A percentile compares a stretch with the other conserved stretches of the same genome.
These are phyloP conservation scores for Drosophila yakuba DNA, from an alignment of 1,140 invertebrate species.

Conservation along the genomic window DNA sequence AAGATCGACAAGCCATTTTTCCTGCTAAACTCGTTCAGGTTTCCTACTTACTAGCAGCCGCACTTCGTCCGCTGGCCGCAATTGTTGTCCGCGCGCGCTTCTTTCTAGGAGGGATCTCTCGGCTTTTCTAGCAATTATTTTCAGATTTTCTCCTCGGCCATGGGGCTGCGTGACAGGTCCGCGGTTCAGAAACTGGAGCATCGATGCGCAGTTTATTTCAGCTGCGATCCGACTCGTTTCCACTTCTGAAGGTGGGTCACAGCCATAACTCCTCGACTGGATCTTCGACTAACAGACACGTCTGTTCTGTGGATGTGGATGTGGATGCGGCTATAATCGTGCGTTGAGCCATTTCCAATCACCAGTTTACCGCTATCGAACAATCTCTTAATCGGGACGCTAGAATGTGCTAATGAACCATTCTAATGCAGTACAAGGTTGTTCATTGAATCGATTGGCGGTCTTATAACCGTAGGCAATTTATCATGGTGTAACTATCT, in stretches of 20 bases:
- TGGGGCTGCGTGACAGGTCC: slow-evolving; percentile 75
- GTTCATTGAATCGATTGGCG: slow-evolving; percentile 7
- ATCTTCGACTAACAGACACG: slow-evolving; percentile 9
- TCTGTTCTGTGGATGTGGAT: slow-evolving; percentile 13
- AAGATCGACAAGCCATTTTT: slow-evolving; percentile 64
- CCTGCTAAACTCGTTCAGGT: slow-evolving; percentile 66
- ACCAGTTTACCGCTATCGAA: slow-evolving; percentile 72
- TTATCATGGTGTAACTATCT: not conserved
- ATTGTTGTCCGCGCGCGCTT: slow-evolving; percentile 56
- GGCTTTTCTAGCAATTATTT: slow-evolving; percentile 79
- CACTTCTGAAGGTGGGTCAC: slow-evolving; percentile 76
- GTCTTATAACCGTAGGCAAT: slow-evolving; percentile 17
- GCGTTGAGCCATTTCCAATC: slow-evolving; percentile 70
- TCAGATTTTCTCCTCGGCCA: slow-evolving; percentile 72
- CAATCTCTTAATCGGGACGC: slow-evolving; percentile 64
- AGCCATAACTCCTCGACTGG: slow-evolving; percentile 70
- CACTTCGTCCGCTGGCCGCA: slow-evolving; percentile 40
- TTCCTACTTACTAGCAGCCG: slow-evolving; percentile 26
- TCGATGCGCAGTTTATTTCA: slow-evolving; percentile 59
- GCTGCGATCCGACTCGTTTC: slow-evolving; percentile 52
- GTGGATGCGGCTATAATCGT: slow-evolving; percentile 35
- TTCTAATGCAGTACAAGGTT: slow-evolving; percentile 17
- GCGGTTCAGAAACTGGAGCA: slow-evolving; percentile 76
- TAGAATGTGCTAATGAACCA: slow-evolving; percentile 74
- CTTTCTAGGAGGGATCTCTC: slow-evolving; percentile 71